Base-by-base conservation (phyloP, 2,888 invertebrate species). In the Kuschelorhynchus macadamiae region DNA sequence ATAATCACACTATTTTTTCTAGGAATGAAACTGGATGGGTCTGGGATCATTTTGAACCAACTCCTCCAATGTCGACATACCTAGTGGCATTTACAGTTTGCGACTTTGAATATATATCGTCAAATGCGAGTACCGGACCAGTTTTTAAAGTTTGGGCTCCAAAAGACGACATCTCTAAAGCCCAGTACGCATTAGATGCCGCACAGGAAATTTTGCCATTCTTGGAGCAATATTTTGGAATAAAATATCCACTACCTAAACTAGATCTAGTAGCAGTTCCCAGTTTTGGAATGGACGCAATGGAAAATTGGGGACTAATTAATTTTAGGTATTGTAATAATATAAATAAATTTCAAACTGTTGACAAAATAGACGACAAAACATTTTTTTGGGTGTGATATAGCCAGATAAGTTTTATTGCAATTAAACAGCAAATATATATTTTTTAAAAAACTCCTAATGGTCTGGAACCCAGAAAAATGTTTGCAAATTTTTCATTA, bases 51-150 rank as follows among this genome's bases (percentile, higher is more conserved):
- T 92, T 89, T 74, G 80, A 87, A 65, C 84, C 83, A 49, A 88
- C 91, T 0, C 88, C 90, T 0, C 87, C 87, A 53, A 93, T 94
- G 92, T 89, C 92, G 36, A 91, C 93, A 0, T 92, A 93, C 79
- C 83, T 92, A 36, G 88, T 93, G 2, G 92, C 92, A 0, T 88
- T 89, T 75, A 80, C 81, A 0, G 75, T 84, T 20, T 79, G 78
- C 50, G 80, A 82, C 67, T 81, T 82, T 70, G 75, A 78, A 46
- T 33, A 41, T 46, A 74, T 77, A 49, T 63, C 77, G 1, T 72
- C 76, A 5, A 74, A 74, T 61, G 62, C 64, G 2, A 71, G 70
- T 47, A 56, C 70, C 1, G 81, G 77, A 1, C 83, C 84, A 1
- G 71, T 77, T 21, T 80, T 86, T 8, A 83, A 80, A 67, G 79